phyloP scores from a whole-genome alignment of 2,888 invertebrate species.

The Monoplex corrugatus region DNA sequence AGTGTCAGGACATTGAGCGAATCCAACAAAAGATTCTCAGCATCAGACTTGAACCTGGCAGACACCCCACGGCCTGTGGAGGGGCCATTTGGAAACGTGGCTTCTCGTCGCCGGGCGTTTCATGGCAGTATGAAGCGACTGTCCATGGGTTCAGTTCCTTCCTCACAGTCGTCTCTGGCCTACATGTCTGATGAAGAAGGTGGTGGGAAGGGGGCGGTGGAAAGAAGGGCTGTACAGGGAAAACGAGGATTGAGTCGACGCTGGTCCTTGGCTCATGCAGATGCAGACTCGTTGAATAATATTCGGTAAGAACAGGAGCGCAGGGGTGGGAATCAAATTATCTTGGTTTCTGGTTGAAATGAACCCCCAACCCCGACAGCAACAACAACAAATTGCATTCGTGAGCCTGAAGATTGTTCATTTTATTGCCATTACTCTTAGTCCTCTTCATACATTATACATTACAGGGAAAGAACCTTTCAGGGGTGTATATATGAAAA shows the following conservation, averaged over 20 bases:
- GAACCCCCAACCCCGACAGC: no score
- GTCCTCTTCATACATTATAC: no score
- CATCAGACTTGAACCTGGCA: neutral
- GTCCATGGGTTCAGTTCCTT: neutral
- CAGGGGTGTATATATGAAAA: no score
- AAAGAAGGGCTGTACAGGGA: neutral
- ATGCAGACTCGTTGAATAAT: constrained; percentile 12
- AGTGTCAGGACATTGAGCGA: neutral
- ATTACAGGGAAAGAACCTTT: no score
- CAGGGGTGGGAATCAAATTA: neutral
- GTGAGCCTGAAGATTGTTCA: no score
- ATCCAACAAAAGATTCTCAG: constrained; percentile 30
- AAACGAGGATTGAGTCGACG: constrained; percentile 35
- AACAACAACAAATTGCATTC: no score
- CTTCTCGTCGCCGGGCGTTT: neutral
- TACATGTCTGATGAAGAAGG: constrained; percentile 36
- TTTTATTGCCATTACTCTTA: no score
- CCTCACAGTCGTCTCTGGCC: neutral
- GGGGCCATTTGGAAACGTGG: constrained; percentile 16
- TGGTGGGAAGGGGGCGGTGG: neutral
- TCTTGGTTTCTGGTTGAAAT: no score
- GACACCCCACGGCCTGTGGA: constrained; percentile 10
- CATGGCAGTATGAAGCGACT: constrained; percentile 44
- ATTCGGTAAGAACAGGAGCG: constrained; percentile 41
- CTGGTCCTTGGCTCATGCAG: constrained; percentile 48